Evolutionary conservation across 2,888 invertebrate genomes (phyloP).

Genomic region (Helleia helle): DNA sequence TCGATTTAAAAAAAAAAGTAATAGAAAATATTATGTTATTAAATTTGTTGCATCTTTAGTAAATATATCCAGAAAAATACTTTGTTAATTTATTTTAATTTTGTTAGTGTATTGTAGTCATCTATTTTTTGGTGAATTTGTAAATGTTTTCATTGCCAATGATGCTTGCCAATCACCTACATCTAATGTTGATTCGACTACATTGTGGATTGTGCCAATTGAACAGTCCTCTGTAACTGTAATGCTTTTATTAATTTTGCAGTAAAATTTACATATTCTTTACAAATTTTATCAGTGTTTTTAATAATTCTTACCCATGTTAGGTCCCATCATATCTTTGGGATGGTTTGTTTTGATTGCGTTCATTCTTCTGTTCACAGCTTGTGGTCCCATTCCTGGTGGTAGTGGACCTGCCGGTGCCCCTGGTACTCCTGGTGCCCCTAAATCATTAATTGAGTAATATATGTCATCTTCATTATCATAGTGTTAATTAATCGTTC

Average conservation of each 20-base stretch:
- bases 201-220: conserved; percentile 5
- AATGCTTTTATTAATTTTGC: background rate
- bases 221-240: conserved; percentile 1
- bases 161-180: conserved; percentile 18
- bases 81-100: conserved; percentile 14
- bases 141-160: conserved; percentile 16
- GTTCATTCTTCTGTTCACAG: conserved; percentile 85
- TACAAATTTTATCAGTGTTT: conserved; percentile 1
- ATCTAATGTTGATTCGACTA: background rate
- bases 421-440: conserved; percentile 51
- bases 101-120: conserved; percentile 15
- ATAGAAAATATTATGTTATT: background rate
- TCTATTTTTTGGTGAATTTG: conserved; percentile 15
- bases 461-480: too few species aligned
- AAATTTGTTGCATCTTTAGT: background rate
- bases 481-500: too few species aligned
- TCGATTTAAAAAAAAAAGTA: background rate
- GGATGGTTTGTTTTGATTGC: conserved; percentile 91
- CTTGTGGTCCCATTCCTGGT: conserved; percentile 69
- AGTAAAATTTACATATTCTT: background rate
- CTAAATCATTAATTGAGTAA: too few species aligned
- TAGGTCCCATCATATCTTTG: conserved; percentile 84
- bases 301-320: conserved; percentile 83
- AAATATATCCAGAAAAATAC: conserved; percentile 1
- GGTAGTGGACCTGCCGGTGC: conserved; percentile 58